phyloP scores from a whole-genome alignment of 2,113 vertebrate species.

The Nothocercus julius region DNA sequence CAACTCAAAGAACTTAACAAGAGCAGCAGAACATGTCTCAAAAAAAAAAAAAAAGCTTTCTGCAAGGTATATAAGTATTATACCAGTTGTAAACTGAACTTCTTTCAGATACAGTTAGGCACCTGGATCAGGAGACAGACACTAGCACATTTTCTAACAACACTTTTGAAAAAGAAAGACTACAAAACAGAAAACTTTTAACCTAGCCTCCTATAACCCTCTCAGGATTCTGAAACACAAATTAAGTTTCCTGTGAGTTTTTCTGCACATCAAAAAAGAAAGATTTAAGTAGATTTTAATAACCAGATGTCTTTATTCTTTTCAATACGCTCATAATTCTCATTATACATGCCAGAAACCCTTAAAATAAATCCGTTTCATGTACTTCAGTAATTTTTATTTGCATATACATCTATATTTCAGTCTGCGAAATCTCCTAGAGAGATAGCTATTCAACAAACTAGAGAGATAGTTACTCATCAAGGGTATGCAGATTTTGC shows the following conservation, averaged over 20 bases:
- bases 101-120: neutral
- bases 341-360: neutral
- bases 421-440: neutral
- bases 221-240: neutral
- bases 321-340: neutral
- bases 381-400: neutral
- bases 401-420: neutral
- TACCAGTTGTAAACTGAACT: neutral
- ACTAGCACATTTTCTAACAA: neutral
- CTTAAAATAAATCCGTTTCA: neutral
- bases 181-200: neutral
- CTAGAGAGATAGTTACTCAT: neutral
- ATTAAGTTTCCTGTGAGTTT: neutral
- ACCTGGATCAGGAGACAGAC: neutral
- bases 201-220: neutral
- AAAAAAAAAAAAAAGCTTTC: neutral
- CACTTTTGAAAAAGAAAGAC: neutral
- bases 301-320: neutral
- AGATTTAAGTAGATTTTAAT: neutral
- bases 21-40: neutral
- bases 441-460: neutral
- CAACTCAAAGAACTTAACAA: neutral
- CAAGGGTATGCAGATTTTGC: neutral
- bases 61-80: accelerated
- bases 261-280: neutral